A percentile compares a stretch with the other conserved stretches of the same genome.
phyloP scores from a whole-genome alignment of 2,888 invertebrate species.

The Thyatira batis region DNA sequence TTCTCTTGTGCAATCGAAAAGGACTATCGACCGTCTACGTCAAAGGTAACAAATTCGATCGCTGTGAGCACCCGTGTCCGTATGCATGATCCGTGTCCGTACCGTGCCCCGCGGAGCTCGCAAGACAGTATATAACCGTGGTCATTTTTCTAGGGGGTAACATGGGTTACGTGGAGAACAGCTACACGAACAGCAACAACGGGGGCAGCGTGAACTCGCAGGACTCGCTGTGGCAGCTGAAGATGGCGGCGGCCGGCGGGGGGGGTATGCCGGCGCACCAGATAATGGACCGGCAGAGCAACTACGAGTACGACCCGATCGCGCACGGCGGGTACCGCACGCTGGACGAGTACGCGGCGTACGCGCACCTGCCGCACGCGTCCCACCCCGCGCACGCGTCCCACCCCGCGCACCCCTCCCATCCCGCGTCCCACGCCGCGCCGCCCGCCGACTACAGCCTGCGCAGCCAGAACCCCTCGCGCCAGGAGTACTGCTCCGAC shows the following conservation, averaged over 20 bases:
- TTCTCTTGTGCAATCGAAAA: constrained; percentile 49
- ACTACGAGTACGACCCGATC: constrained; percentile 88
- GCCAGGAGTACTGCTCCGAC: constrained; percentile 93
- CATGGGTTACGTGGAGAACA: constrained; percentile 95
- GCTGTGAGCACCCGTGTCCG: constrained; percentile 14
- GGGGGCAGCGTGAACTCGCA: constrained; percentile 98
- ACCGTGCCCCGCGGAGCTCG: not conserved
- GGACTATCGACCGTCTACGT: constrained; percentile 54
- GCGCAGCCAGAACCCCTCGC: constrained; percentile 91
- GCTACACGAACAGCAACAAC: constrained; percentile 96
- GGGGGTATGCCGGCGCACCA: constrained; percentile 80
- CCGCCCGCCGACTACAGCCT: constrained; percentile 86
- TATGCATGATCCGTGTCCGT: constrained; percentile 20
- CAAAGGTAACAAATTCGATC: constrained; percentile 42
- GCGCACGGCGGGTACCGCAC: constrained; percentile 93
- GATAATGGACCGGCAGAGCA: constrained; percentile 85
- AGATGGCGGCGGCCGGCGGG: constrained; percentile 93
- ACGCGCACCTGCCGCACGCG: constrained; percentile 87
- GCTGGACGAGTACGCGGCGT: constrained; percentile 90
- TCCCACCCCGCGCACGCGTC: constrained; percentile 89
- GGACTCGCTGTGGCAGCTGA: constrained; percentile 97
- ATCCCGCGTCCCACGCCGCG: constrained; percentile 62
- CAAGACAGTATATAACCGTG: constrained; percentile 2
- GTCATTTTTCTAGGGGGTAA: constrained; percentile 86
- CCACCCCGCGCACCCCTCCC: constrained; percentile 90